phyloP scores from a whole-genome alignment of 2,113 vertebrate species.

The Gadus macrocephalus region DNA sequence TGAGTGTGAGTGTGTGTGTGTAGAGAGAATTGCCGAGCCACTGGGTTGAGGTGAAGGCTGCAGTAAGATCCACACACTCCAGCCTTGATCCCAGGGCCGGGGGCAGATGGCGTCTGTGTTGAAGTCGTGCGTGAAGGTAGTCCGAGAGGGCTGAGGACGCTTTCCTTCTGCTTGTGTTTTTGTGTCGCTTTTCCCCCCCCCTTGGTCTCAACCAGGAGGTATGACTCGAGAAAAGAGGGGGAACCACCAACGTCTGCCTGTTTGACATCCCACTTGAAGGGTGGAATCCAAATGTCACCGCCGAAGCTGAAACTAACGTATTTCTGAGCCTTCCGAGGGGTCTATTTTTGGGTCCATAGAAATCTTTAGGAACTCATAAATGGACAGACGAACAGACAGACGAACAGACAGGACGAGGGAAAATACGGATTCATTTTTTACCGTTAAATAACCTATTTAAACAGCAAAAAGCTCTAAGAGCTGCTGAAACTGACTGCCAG shows the following conservation, averaged over 20 bases:
- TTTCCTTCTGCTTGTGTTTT: not conserved
- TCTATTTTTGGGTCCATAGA: no score
- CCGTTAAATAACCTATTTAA: no score
- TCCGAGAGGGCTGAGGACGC: conserved; percentile 6
- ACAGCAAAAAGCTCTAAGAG: no score
- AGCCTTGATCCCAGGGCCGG: conserved; percentile 28
- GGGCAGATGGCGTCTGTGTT: conserved; percentile 28
- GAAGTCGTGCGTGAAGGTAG: conserved; percentile 44
- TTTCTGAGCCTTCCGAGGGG: no score
- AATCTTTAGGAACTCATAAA: no score
- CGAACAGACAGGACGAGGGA: no score
- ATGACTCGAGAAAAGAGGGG: conserved; percentile 7
- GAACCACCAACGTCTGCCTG: conserved; percentile 1
- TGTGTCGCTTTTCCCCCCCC: conserved; percentile 15
- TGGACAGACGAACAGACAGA: no score
- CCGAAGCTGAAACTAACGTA: no score
- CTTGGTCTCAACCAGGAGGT: not conserved
- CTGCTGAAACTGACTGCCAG: no score
- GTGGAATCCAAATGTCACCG: not conserved
- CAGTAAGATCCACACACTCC: conserved; percentile 51
- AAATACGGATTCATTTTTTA: no score
- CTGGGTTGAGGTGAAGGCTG: conserved; percentile 26
- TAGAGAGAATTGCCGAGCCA: conserved; percentile 29
- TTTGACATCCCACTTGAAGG: conserved; percentile 1
- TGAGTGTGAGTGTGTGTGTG: conserved; percentile 9